Percentiles rank a stretch among this genome's conserved stretches.
These are phyloP conservation scores for Ailurus styani DNA, from an alignment of 2,113 vertebrate species.

Conservation along the genomic window DNA sequence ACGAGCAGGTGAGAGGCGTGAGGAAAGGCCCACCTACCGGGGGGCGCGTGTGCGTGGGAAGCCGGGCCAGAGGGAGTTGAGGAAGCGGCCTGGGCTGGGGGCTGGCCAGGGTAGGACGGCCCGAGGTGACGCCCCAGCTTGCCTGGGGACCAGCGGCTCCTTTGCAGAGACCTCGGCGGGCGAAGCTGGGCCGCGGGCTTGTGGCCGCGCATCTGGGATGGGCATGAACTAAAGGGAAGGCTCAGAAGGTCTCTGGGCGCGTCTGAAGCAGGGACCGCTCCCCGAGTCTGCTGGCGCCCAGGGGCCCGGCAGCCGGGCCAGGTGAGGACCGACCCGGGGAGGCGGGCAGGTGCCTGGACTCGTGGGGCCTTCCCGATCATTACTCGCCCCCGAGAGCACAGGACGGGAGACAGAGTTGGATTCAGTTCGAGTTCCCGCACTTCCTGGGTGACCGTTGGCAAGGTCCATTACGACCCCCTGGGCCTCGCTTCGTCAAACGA, in stretches of 20 bases:
- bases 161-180: background rate
- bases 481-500: background rate
- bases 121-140: background rate
- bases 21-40: background rate
- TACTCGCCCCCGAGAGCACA: background rate
- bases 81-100: background rate
- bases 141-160: background rate
- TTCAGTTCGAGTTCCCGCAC: background rate
- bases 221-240: background rate
- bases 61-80: background rate
- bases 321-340: background rate
- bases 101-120: background rate
- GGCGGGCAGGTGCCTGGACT: background rate
- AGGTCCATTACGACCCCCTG: background rate
- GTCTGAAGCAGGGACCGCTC: background rate
- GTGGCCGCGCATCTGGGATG: background rate
- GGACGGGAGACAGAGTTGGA: background rate
- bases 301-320: background rate
- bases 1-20: background rate
- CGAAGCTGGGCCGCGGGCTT: fast-evolving
- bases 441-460: background rate
- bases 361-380: background rate
- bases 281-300: background rate
- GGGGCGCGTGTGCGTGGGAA: background rate
- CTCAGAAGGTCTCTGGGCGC: background rate